phyloP scores from a whole-genome alignment of 2,113 vertebrate species.

The Alexandromys fortis region DNA sequence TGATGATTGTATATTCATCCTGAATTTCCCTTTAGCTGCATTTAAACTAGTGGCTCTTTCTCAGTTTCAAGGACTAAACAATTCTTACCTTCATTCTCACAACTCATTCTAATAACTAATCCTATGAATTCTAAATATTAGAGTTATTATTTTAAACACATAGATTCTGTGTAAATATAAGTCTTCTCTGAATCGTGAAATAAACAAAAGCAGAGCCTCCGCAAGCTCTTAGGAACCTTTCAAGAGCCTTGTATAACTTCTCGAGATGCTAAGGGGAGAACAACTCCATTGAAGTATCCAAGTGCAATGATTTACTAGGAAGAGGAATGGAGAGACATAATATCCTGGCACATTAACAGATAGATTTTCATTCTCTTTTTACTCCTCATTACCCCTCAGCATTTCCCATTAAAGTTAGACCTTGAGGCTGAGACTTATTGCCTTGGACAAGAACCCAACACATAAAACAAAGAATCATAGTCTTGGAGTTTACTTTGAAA shows the following conservation, averaged over 20 bases:
- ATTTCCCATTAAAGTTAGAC: slow-evolving; percentile 70
- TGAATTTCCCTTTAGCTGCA: slow-evolving; percentile 1
- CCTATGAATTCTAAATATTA: neutral
- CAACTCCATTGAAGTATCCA: neutral
- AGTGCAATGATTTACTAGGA: slow-evolving; percentile 58
- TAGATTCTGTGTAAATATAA: neutral
- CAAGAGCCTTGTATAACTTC: slow-evolving; percentile 10
- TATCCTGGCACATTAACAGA: slow-evolving; percentile 38
- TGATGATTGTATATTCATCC: slow-evolving; percentile 6
- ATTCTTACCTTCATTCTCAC: slow-evolving; percentile 13
- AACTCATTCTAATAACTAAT: slow-evolving; percentile 34
- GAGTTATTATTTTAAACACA: neutral
- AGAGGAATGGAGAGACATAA: slow-evolving; percentile 47
- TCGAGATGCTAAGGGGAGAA: neutral
- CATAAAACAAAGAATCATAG: slow-evolving; percentile 62
- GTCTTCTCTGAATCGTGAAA: neutral
- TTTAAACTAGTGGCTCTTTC: neutral
- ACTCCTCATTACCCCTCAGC: slow-evolving; percentile 60
- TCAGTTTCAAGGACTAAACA: neutral
- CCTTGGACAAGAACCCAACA: slow-evolving; percentile 27
- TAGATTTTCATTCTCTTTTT: slow-evolving; percentile 69
- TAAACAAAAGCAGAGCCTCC: slow-evolving; percentile 25
- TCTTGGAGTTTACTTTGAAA: slow-evolving; percentile 56
- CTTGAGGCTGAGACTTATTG: slow-evolving; percentile 65
- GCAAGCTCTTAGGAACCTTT: neutral